Percentiles rank a stretch among this genome's conserved stretches.
These are phyloP conservation scores for Platichthys flesus DNA, from an alignment of 2,113 vertebrate species.

Conservation along the genomic window DNA sequence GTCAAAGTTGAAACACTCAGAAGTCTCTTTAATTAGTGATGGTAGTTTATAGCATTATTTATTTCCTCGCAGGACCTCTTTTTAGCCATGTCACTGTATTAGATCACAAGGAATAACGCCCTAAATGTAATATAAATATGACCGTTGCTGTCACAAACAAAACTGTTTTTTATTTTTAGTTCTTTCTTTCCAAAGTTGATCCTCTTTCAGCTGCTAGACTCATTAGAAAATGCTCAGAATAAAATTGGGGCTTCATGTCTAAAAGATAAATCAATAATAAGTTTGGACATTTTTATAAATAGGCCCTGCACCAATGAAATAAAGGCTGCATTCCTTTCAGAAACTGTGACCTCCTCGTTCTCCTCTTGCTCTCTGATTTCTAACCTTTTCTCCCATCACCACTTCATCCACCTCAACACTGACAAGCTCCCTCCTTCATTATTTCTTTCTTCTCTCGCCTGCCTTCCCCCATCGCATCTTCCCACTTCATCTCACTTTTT, in stretches of 20 bases:
- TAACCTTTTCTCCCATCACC: constrained; percentile 5
- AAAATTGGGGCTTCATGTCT: background rate
- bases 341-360: too few species aligned
- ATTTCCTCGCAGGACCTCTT: too few species aligned
- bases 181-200: background rate
- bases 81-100: too few species aligned
- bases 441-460: background rate
- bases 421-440: background rate
- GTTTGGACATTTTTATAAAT: background rate
- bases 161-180: background rate
- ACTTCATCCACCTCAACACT: background rate
- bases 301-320: background rate
- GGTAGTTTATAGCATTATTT: too few species aligned
- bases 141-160: too few species aligned
- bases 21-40: too few species aligned
- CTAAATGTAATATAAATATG: too few species aligned
- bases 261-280: background rate
- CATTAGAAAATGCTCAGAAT: background rate
- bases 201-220: background rate
- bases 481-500: constrained; percentile 6
- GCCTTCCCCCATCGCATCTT: background rate
- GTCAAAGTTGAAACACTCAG: too few species aligned
- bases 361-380: constrained; percentile 2
- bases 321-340: background rate
- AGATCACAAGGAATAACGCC: too few species aligned